A percentile compares a stretch with the other conserved stretches of the same genome.
These are phyloP conservation scores for Temnothorax ravouxi DNA, from an alignment of 2,888 invertebrate genomes.

Conservation along the genomic window DNA sequence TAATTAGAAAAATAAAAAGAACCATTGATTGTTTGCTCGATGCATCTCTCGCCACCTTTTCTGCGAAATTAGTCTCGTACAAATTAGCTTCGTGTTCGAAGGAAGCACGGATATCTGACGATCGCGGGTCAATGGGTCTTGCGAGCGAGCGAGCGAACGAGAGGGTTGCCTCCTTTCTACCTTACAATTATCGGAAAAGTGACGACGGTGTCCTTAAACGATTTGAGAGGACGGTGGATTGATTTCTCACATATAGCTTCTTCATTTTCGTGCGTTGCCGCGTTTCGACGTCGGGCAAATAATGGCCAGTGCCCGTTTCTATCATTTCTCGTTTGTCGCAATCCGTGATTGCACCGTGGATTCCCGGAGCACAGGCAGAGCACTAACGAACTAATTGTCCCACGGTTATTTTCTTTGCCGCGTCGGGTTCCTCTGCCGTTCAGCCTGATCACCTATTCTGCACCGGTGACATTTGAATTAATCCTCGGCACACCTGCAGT, in stretches of 20 bases:
- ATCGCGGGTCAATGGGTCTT: background rate
- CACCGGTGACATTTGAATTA: constrained; percentile 20
- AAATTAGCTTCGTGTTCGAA: constrained; percentile 29
- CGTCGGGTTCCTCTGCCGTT: background rate
- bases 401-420: constrained; percentile 12
- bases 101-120: constrained; percentile 5
- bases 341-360: constrained; percentile 26
- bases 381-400: constrained; percentile 61
- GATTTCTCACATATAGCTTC: constrained; percentile 34
- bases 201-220: constrained; percentile 6
- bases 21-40: background rate
- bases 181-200: constrained; percentile 37
- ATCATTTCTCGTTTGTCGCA: background rate
- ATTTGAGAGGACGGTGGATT: constrained; percentile 27
- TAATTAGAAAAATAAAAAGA: background rate
- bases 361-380: background rate
- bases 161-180: background rate
- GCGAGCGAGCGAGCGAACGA: background rate
- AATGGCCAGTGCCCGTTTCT: constrained; percentile 13
- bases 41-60: background rate
- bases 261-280: constrained; percentile 34
- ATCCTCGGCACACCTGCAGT: background rate
- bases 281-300: constrained; percentile 18
- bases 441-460: constrained; percentile 54
- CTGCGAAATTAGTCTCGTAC: constrained; percentile 10